Evolutionary conservation across 2,113 vertebrate species (phyloP).

Genomic region (Rynchops niger): DNA sequence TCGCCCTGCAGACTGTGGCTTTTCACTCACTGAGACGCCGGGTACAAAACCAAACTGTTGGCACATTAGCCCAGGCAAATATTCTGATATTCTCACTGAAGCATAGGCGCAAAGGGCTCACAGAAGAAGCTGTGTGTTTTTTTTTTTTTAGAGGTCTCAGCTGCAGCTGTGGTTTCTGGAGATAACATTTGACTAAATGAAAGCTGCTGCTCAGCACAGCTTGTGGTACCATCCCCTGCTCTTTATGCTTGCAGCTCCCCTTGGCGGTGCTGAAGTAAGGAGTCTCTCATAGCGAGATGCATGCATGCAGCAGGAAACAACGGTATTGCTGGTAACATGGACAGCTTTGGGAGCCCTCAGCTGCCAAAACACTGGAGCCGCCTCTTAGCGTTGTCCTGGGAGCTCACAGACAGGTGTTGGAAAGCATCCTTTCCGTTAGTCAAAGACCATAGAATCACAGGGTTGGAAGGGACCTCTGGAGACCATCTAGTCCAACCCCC

Average conservation of each 20-base stretch:
- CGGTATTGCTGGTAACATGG: background rate
- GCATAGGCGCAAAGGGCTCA: background rate
- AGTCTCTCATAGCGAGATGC: background rate
- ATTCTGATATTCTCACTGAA: constrained; percentile 19
- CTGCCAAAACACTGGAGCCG: background rate
- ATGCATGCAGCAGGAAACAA: background rate
- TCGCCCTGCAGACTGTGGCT: background rate
- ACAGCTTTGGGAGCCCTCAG: background rate
- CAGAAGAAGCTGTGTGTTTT: background rate
- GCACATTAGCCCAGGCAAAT: background rate
- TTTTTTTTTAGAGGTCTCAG: background rate
- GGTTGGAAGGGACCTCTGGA: no score
- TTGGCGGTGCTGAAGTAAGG: background rate
- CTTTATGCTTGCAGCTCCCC: background rate
- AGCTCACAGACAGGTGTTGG: background rate
- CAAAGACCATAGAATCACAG: background rate
- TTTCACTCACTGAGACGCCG: background rate
- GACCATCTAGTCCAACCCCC: no score
- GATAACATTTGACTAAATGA: constrained; percentile 37
- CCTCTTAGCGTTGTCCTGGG: background rate
- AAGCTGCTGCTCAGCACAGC: background rate
- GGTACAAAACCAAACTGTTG: background rate
- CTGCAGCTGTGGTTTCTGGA: constrained; percentile 2
- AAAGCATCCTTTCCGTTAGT: background rate
- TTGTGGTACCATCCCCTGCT: background rate